phyloP scores from a whole-genome alignment of 2,113 vertebrate genomes.

The Brachyhypopomus occidentalis region DNA sequence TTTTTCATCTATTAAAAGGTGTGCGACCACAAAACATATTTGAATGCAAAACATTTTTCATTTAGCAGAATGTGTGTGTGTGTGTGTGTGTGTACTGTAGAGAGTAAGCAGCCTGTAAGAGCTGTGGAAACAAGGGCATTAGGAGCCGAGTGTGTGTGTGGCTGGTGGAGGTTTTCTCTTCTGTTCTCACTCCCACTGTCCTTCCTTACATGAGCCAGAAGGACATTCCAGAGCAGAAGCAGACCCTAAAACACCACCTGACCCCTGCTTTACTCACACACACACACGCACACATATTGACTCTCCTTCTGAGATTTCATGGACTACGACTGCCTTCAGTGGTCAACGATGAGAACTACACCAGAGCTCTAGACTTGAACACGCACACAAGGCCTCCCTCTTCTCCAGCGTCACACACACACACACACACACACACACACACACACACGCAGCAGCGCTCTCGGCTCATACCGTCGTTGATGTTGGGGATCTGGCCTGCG shows the following conservation, averaged over 20 bases:
- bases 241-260: not conserved
- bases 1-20: too few species aligned
- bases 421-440: conserved; percentile 22
- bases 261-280: not conserved
- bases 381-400: not conserved
- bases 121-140: conserved; percentile 33
- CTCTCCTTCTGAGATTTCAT: conserved; percentile 20
- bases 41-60: conserved; percentile 42
- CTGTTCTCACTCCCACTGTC: conserved; percentile 34
- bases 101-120: conserved; percentile 30
- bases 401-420: not conserved
- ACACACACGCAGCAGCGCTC: not conserved
- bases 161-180: conserved; percentile 32
- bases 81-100: conserved; percentile 36
- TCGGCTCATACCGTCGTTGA: conserved; percentile 74
- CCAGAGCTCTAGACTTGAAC: conserved; percentile 3
- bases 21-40: not conserved
- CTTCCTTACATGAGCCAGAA: not conserved
- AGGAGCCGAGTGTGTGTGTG: conserved; percentile 38
- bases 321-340: conserved; percentile 29
- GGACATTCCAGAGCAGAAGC: not conserved
- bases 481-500: conserved; percentile 69
- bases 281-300: conserved; percentile 27
- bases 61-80: conserved; percentile 54
- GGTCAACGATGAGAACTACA: not conserved